These are phyloP conservation scores for Esox niger DNA, from an alignment of 2,113 vertebrate species.

Conservation along the genomic window DNA sequence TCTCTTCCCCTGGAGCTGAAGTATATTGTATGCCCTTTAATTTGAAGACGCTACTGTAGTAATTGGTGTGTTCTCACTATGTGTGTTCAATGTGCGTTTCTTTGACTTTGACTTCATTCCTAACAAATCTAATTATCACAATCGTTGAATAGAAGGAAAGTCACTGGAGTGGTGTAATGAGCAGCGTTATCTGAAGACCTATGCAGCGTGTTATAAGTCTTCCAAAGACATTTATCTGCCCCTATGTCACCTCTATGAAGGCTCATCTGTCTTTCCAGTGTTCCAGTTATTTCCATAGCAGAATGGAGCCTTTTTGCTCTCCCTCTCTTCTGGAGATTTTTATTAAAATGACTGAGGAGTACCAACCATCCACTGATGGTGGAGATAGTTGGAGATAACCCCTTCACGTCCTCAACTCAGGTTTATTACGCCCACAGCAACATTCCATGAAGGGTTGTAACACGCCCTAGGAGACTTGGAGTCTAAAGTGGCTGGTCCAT, in stretches of 20 bases:
- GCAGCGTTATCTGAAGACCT: conserved; percentile 46
- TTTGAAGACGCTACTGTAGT: background rate
- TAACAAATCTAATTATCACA: conserved; percentile 58
- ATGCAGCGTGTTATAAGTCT: conserved; percentile 27
- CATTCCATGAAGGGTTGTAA: background rate
- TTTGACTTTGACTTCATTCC: conserved; percentile 46
- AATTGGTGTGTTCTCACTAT: conserved; percentile 16
- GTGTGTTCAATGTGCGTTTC: conserved; percentile 22
- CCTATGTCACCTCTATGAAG: background rate
- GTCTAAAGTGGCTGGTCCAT: conserved; percentile 19
- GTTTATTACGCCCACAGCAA: background rate
- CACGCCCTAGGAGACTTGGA: conserved; percentile 8
- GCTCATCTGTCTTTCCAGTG: conserved; percentile 7
- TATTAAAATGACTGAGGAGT: too few relatives aligned
- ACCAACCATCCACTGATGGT: background rate
- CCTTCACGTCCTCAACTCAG: background rate
- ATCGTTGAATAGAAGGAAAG: conserved; percentile 41
- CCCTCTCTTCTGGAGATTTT: background rate
- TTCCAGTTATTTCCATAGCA: conserved; percentile 25
- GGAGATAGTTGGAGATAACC: too few relatives aligned
- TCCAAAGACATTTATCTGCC: background rate
- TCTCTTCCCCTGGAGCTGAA: conserved; percentile 2
- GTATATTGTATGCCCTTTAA: background rate
- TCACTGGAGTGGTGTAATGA: conserved; percentile 48
- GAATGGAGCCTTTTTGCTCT: background rate